Evolutionary conservation across 2,888 invertebrate genomes (phyloP), one percentile per base, ranked within the genome.

Genomic region (Timema cristinae): DNA sequence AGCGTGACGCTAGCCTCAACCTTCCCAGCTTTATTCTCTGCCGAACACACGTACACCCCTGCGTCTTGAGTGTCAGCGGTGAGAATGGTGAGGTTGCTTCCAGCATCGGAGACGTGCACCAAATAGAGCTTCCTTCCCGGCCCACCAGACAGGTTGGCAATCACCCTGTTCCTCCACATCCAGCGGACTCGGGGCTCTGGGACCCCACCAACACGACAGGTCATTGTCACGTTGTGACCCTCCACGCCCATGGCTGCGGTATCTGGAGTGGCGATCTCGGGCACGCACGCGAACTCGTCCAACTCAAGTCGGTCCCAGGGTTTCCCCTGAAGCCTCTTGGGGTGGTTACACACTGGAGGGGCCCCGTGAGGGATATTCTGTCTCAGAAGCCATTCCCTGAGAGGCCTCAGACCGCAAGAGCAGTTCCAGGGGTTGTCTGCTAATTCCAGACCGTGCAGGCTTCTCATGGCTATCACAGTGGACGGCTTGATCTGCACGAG

Each of bases 381-480:
- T 72, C 86, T 85, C 74, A 90, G 82, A 91, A 94, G 91, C 93
- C 93, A 94, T 77, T 90, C 89, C 47, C 91, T 84, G 74, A 93
- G 81, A 0, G 92, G 91, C 71, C 91, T 84, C 73, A 94, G 80
- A 49, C 86, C 86, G 80, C 94, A 94, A 61, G 91, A 90, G 81
- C 93, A 94, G 80, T 92, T 91, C 92, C 93, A 93, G 0, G 90
- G 91, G 81, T 94, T 94, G 73, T 86, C 87, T n/a, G 90, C 88
- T 75, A 94, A 81, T 78, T 91, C 91, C 74, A 94, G 82, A 13
- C 91, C 92, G 79, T 92, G 90, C 69, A 94, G 82, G 75, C 88
- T 89, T 75, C 88, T 84, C 66, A 93, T 82, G 10, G 89, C 86
- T 0, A 89, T 90, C 73, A 94, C 84, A 11, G 90, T 88, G 52